Evolutionary conservation across 2,113 vertebrate genomes (phyloP).

Genomic region (Cettia cetti): DNA sequence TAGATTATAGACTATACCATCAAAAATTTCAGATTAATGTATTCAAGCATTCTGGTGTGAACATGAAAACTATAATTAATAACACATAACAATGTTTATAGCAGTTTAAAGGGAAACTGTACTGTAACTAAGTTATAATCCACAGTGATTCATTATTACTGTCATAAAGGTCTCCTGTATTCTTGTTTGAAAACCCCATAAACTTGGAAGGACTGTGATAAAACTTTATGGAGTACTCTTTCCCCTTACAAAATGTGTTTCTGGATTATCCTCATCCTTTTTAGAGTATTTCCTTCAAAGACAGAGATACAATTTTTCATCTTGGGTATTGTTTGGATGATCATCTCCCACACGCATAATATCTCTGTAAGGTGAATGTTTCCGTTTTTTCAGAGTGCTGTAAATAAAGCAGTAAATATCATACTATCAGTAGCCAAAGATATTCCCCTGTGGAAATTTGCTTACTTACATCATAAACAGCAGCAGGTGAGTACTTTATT

Average conservation of each 20-base stretch:
- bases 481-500: slow-evolving; percentile 63
- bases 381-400: slow-evolving; percentile 64
- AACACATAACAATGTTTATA: background rate
- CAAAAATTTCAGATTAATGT: background rate
- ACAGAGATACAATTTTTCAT: background rate
- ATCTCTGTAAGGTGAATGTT: background rate
- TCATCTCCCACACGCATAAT: background rate
- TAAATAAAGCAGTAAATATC: slow-evolving; percentile 74
- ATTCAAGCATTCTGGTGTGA: background rate
- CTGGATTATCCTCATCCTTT: background rate
- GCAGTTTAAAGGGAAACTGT: background rate
- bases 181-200: background rate
- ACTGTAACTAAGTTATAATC: background rate
- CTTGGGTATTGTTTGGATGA: background rate
- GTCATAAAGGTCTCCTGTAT: background rate
- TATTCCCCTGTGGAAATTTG: slow-evolving; percentile 79
- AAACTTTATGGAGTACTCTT: background rate
- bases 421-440: slow-evolving; percentile 73
- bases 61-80: background rate
- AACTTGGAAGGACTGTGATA: background rate
- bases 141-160: background rate
- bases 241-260: background rate
- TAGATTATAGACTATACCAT: background rate
- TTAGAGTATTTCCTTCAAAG: background rate
- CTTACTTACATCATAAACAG: slow-evolving; percentile 74